phyloP scores from a whole-genome alignment of 2,888 invertebrate genomes.

The Drosophila helvetica region DNA sequence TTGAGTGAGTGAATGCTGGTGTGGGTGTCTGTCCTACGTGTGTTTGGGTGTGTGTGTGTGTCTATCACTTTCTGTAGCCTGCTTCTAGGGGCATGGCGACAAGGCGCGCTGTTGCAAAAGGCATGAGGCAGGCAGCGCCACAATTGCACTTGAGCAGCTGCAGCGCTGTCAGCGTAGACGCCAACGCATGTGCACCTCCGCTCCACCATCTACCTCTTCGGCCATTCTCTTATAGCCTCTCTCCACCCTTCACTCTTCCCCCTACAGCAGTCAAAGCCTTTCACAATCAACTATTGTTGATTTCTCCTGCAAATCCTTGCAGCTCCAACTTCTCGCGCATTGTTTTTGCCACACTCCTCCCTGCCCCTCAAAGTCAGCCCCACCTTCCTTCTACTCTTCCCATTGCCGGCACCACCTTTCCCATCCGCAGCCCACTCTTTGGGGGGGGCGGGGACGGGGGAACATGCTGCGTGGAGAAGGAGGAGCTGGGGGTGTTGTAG shows the following conservation, averaged over 20 bases:
- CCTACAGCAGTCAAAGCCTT: slow-evolving; percentile 47
- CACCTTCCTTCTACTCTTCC: background rate
- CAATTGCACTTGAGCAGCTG: slow-evolving; percentile 68
- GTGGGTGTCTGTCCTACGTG: slow-evolving; percentile 2
- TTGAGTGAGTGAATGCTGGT: slow-evolving; percentile 6
- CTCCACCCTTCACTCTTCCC: slow-evolving; percentile 20
- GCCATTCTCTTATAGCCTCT: background rate
- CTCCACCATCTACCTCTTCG: slow-evolving; percentile 1
- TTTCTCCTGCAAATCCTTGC: slow-evolving; percentile 58
- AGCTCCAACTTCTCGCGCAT: slow-evolving; percentile 48
- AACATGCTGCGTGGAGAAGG: slow-evolving; percentile 19
- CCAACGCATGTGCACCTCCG: slow-evolving; percentile 39
- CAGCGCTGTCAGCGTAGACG: slow-evolving; percentile 41
- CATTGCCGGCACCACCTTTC: background rate
- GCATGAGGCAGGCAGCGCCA: slow-evolving; percentile 22
- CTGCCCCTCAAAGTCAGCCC: slow-evolving; percentile 3
- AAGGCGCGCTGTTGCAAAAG: slow-evolving; percentile 1
- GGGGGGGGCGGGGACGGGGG: slow-evolving; percentile 23
- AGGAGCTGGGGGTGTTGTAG: slow-evolving; percentile 47
- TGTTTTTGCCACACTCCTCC: slow-evolving; percentile 59
- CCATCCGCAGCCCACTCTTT: slow-evolving; percentile 7
- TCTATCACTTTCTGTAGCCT: slow-evolving; percentile 58
- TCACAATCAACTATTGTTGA: slow-evolving; percentile 72
- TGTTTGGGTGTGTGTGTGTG: slow-evolving; percentile 13
- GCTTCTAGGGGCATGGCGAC: slow-evolving; percentile 29